Evolutionary conservation across 2,888 invertebrate genomes (phyloP).

Genomic region (Oscheius sp.): DNA sequence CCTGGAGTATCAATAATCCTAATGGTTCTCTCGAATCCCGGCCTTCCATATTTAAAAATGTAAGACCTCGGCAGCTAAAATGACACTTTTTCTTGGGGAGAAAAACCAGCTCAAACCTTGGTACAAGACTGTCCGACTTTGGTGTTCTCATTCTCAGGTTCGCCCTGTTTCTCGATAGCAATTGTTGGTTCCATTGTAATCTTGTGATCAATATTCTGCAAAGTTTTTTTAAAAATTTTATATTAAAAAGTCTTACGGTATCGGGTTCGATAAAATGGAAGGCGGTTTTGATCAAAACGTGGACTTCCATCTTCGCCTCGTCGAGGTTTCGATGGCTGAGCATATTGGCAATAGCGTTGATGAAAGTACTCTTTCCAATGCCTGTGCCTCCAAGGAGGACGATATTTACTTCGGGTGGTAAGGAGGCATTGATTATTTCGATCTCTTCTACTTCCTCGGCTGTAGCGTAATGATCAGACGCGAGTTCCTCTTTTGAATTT

Average conservation of each 20-base stretch:
- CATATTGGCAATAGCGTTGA: background rate
- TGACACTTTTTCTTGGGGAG: background rate
- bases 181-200: slow-evolving; percentile 19
- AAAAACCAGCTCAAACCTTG: background rate
- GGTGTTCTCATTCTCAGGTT: slow-evolving; percentile 5
- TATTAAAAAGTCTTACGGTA: too few species aligned
- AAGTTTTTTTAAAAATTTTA: too few species aligned
- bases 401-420: background rate
- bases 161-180: too few species aligned
- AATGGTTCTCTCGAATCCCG: background rate
- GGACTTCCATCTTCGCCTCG: background rate
- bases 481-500: background rate
- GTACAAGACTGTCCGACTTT: slow-evolving; percentile 7
- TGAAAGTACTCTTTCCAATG: background rate
- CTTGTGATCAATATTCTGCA: background rate
- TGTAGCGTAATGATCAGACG: background rate
- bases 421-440: background rate
- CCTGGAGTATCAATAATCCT: slow-evolving; percentile 22
- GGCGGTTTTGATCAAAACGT: background rate
- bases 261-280: background rate
- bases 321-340: background rate
- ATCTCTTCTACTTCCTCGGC: background rate
- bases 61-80: background rate
- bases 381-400: background rate
- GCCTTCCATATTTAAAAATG: background rate